phyloP scores from a whole-genome alignment of 2,888 invertebrate genomes.

The Chorisops tibialis region DNA sequence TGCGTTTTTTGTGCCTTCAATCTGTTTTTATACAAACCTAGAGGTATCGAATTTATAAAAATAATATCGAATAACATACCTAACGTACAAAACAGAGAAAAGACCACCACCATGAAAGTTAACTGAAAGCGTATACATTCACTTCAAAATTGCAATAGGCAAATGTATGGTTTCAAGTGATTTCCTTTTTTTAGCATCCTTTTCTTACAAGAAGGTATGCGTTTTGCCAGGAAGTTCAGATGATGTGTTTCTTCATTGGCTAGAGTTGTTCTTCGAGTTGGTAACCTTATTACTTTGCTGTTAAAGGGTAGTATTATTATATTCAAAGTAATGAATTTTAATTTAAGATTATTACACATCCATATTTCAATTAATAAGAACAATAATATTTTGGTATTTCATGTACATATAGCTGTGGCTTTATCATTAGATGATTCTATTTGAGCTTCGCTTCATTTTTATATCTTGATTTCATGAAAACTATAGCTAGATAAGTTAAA shows the following conservation, averaged over 20 bases:
- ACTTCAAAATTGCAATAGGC: conserved; percentile 19
- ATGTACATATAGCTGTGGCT: too few species aligned
- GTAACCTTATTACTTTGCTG: too few species aligned
- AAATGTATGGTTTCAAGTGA: conserved; percentile 23
- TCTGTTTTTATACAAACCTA: neutral
- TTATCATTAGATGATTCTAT: too few species aligned
- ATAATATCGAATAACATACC: conserved; percentile 18
- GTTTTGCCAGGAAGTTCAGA: conserved; percentile 20
- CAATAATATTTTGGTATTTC: too few species aligned
- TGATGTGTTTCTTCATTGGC: conserved; percentile 17
- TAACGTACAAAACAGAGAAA: neutral
- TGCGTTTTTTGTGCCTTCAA: neutral
- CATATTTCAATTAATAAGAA: too few species aligned
- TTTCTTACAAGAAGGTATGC: neutral
- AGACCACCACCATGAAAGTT: conserved; percentile 8
- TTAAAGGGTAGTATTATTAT: too few species aligned
- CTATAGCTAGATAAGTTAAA: too few species aligned
- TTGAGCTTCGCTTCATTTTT: too few species aligned
- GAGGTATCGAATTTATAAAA: conserved; percentile 18
- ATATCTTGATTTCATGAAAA: too few species aligned
- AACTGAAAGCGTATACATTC: neutral
- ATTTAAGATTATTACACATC: too few species aligned
- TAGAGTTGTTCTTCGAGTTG: too few species aligned
- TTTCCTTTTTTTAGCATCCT: conserved; percentile 5
- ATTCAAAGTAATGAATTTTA: too few species aligned